Base-by-base conservation (phyloP, 1,140 invertebrate species). In the Pseudachorutes palmiensis region DNA sequence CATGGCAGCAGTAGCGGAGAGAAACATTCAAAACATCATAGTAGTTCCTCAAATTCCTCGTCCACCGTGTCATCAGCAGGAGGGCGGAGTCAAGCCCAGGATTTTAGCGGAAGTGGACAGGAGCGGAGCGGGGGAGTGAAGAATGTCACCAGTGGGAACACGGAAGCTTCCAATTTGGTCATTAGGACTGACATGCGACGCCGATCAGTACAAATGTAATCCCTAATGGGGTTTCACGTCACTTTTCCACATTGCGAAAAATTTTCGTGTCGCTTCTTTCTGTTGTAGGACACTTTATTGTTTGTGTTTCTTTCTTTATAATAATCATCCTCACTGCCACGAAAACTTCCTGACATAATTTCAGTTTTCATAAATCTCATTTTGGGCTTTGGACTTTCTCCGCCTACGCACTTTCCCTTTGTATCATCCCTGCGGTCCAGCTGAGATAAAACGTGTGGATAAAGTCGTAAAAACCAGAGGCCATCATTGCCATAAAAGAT, bases 181-280 rank as follows among this genome's bases (percentile, higher is more conserved):
- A 71, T 73, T 70, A 60, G 69, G 16, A 71, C 48, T 62, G 69
- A 73, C 49, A 62, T 67, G 22, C 30, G 69, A 60, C 67, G 72
- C 51, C 59, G 72, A 67, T 73, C 72, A 73, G 72, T 73, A 66
- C 72, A 73, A 73, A 71, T 73, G 71, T 72, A 70, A 72, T n/a
- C 58, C 22, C 29, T 28, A 59, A 59, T 28, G 58, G 29, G 51
- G 64, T 64, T 24, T 24, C 31, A 32, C 64, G 1, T 45, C 45
- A 19, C 29, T 5, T 3, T 57, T 41, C 58, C 26, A 51, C 2
- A 45, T 28, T 63, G 14, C 14, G 28, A 28, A 29, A 26, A n/a
- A 48, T n/a, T 64, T 12, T 26, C 41, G 24, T 32, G n/a, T 64
- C 36, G 16, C 1, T 51, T 22, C 41, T 33, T 33, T 45, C 24